phyloP scores from a whole-genome alignment of 2,888 invertebrate genomes.

The Rhodophaea formosa region DNA sequence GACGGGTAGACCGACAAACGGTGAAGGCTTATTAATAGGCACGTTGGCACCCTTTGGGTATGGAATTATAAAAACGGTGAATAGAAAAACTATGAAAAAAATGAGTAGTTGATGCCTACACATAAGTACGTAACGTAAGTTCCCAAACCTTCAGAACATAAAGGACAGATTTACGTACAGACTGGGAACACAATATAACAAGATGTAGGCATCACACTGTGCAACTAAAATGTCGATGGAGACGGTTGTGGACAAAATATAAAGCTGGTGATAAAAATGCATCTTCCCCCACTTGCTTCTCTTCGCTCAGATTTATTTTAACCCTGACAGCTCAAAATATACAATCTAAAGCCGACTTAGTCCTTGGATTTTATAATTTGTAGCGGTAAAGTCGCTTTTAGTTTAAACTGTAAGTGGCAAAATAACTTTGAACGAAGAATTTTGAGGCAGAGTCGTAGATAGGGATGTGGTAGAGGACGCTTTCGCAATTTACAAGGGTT shows the following conservation, averaged over 20 bases:
- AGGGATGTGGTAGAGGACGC: neutral
- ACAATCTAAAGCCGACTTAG: too few relatives aligned
- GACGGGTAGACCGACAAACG: too few relatives aligned
- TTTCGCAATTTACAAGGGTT: neutral
- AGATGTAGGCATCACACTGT: conserved; percentile 15
- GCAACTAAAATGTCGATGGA: conserved; percentile 13
- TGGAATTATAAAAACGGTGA: neutral
- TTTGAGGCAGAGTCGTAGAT: neutral
- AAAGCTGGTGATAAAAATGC: conserved; percentile 10
- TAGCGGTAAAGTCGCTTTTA: too few relatives aligned
- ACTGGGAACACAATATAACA: neutral
- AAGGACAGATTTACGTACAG: neutral
- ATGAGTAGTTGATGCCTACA: neutral
- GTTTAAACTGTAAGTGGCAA: too few relatives aligned
- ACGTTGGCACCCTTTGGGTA: too few relatives aligned
- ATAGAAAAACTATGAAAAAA: neutral
- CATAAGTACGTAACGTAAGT: neutral
- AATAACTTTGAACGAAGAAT: too few relatives aligned
- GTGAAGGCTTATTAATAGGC: too few relatives aligned
- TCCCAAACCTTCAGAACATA: neutral
- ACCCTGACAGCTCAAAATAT: too few relatives aligned
- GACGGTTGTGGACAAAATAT: conserved; percentile 11
- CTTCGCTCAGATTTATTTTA: too few relatives aligned
- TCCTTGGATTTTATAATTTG: too few relatives aligned
- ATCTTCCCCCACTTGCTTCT: too few relatives aligned